phyloP scores from a whole-genome alignment of 2,888 invertebrate genomes.

The Clivina fossor region DNA sequence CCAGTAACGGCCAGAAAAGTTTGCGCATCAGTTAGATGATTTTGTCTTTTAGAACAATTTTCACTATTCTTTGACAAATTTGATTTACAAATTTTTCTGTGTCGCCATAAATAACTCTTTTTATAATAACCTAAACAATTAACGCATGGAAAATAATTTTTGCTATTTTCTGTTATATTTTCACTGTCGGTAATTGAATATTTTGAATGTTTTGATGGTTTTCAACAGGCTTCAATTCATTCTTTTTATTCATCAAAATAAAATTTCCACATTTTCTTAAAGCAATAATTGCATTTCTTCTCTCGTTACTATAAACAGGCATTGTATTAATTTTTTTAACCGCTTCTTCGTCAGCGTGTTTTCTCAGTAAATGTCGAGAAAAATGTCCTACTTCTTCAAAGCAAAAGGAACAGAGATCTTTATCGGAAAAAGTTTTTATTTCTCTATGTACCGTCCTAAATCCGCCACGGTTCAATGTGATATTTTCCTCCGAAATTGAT shows the following conservation, averaged over 20 bases:
- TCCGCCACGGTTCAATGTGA: too few species aligned
- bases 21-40: constrained; percentile 35
- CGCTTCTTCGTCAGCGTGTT: constrained; percentile 30
- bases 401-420: constrained; percentile 34
- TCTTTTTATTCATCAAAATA: constrained; percentile 32
- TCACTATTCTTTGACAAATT: constrained; percentile 9
- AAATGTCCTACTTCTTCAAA: constrained; percentile 36
- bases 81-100: constrained; percentile 36
- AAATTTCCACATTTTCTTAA: constrained; percentile 36
- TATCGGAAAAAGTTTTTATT: too few species aligned
- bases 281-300: constrained; percentile 26
- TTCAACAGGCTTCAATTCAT: constrained; percentile 34
- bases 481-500: too few species aligned
- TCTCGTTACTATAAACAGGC: constrained; percentile 20
- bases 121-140: constrained; percentile 37
- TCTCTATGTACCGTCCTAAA: too few species aligned
- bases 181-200: too few species aligned
- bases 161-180: too few species aligned
- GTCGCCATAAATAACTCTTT: constrained; percentile 33
- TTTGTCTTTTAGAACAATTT: too few species aligned
- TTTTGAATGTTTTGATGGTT: too few species aligned
- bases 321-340: constrained; percentile 27
- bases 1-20: constrained; percentile 31
- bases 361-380: constrained; percentile 33
- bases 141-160: constrained; percentile 35